Conservation (phyloP, 2,113 vertebrate genomes). For the Salvelinus sp. region DNA sequence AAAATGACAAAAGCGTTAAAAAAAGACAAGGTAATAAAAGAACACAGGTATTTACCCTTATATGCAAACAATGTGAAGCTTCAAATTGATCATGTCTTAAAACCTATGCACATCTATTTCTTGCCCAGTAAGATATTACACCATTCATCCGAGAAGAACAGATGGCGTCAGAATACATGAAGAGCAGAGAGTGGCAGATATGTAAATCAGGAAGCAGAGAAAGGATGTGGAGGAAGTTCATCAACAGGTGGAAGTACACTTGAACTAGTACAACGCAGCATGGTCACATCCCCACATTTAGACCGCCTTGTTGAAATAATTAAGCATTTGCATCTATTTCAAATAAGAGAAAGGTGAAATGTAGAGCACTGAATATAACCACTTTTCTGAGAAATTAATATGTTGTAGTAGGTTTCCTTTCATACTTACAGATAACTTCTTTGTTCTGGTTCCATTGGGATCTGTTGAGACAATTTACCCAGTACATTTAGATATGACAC, state of each 20-base stretch:
- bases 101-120: not conserved
- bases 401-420: not conserved
- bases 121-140: not conserved
- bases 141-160: not conserved
- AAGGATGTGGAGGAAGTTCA: not conserved
- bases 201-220: not conserved
- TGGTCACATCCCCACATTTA: not conserved
- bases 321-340: not conserved
- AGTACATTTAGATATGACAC: not conserved
- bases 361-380: not conserved
- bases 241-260: not conserved
- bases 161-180: not conserved
- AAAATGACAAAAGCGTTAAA: not conserved
- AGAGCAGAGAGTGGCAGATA: not conserved
- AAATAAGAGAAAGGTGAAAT: not conserved
- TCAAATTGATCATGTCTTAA: not conserved
- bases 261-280: not conserved
- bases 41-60: not conserved
- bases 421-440: not conserved
- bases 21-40: not conserved
- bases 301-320: not conserved
- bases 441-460: not conserved
- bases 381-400: not conserved
- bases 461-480: not conserved
- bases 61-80: not conserved